These are phyloP conservation scores for Helogale parvula DNA, from an alignment of 2,113 vertebrate species.

Conservation along the genomic window DNA sequence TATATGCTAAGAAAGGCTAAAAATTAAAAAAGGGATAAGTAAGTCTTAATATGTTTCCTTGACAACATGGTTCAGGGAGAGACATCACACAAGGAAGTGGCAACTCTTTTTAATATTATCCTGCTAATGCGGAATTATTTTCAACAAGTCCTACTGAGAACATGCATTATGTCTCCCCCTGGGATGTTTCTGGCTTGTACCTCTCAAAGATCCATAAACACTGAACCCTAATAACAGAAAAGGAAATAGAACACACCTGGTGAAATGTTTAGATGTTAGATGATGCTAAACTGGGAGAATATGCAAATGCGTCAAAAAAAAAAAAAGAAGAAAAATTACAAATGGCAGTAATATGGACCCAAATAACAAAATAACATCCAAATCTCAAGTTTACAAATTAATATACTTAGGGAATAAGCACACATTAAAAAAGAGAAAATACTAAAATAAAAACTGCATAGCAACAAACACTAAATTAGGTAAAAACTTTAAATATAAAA, in stretches of 20 bases:
- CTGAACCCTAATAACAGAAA: background rate
- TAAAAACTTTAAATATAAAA: background rate
- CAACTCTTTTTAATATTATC: background rate
- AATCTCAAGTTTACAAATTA: background rate
- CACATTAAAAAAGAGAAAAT: background rate
- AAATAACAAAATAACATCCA: slow-evolving; percentile 17
- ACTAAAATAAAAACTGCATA: background rate
- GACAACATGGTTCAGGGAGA: background rate
- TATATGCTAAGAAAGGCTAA: background rate
- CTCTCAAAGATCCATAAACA: background rate
- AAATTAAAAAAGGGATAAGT: slow-evolving; percentile 7
- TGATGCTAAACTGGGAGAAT: background rate
- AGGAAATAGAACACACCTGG: background rate
- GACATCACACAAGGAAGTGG: background rate
- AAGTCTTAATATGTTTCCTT: background rate
- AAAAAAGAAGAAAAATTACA: slow-evolving; percentile 25
- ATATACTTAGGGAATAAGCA: background rate
- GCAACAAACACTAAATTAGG: background rate
- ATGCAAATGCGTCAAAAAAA: background rate
- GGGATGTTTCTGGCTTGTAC: background rate
- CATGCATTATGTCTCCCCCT: background rate
- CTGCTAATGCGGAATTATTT: slow-evolving; percentile 14
- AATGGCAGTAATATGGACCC: background rate
- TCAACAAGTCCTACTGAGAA: background rate
- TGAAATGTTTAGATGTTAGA: background rate